phyloP scores from a whole-genome alignment of 2,113 vertebrate genomes.

The Neomonachus schauinslandi region DNA sequence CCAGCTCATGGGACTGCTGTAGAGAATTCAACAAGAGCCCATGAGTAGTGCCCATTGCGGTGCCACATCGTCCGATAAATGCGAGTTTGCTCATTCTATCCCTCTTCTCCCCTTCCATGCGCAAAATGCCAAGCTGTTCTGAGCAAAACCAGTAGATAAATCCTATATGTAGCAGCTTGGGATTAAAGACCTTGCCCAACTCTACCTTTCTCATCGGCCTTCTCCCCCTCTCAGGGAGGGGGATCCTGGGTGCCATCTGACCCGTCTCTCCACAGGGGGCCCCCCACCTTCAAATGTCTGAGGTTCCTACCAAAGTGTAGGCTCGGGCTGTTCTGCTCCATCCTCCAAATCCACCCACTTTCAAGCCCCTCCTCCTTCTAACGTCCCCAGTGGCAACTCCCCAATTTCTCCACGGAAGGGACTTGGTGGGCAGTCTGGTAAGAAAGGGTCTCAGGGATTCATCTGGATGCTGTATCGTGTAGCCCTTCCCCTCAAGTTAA shows the following conservation, averaged over 20 bases:
- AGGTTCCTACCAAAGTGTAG: neutral
- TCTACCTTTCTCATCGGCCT: neutral
- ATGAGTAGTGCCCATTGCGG: fast-evolving
- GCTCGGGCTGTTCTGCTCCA: neutral
- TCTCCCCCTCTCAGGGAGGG: neutral
- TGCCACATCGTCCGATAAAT: fast-evolving
- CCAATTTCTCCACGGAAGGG: neutral
- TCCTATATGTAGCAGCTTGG: neutral
- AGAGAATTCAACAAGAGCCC: neutral
- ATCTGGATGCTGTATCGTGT: neutral
- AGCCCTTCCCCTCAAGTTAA: neutral
- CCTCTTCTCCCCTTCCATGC: fast-evolving
- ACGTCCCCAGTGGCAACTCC: neutral
- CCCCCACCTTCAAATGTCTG: neutral
- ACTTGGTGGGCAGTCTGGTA: neutral
- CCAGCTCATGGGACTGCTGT: neutral
- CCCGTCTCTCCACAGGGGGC: neutral
- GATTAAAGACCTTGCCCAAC: neutral
- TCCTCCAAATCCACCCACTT: neutral
- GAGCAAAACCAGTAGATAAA: neutral
- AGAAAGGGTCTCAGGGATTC: neutral
- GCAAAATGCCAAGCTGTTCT: neutral
- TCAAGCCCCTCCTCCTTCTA: neutral
- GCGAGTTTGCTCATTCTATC: too few species aligned
- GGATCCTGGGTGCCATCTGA: neutral